phyloP scores from a whole-genome alignment of 2,888 invertebrate species.

The Lamellibrachia columna region DNA sequence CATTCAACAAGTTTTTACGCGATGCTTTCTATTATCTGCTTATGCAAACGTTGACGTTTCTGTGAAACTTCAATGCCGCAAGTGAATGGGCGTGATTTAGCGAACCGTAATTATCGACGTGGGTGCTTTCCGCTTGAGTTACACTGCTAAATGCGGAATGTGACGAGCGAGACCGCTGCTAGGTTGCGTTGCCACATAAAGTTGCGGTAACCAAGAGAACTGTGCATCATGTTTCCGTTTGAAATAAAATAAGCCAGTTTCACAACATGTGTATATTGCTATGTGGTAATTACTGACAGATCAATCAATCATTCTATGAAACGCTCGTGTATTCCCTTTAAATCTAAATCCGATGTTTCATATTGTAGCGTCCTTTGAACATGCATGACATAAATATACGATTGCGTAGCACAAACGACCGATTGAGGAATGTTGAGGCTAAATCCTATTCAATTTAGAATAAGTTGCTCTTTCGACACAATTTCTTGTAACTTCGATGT shows the following conservation, averaged over 20 bases:
- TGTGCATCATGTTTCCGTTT: not conserved
- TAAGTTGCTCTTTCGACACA: no score
- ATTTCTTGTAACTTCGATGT: not conserved
- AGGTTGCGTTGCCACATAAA: not conserved
- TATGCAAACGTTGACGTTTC: conserved; percentile 1
- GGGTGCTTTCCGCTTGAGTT: not conserved
- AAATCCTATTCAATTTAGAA: no score
- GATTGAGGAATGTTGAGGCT: not conserved
- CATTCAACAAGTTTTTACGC: not conserved
- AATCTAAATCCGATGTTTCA: no score
- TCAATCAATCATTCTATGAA: no score
- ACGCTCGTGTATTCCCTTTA: no score
- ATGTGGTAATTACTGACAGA: no score
- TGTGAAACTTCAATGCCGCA: not conserved
- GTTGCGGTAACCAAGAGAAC: not conserved
- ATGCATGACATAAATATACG: not conserved
- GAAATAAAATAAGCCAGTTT: no score
- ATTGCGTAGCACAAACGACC: not conserved
- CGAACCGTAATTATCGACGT: not conserved
- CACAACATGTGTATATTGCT: no score
- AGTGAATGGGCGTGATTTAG: not conserved
- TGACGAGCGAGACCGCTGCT: not conserved
- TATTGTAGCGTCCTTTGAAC: not conserved
- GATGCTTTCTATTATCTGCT: not conserved
- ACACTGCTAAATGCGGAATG: not conserved